These are phyloP conservation scores for Lepidocyrtinus sp. DNA, from an alignment of 2,888 invertebrate species.

Conservation along the genomic window DNA sequence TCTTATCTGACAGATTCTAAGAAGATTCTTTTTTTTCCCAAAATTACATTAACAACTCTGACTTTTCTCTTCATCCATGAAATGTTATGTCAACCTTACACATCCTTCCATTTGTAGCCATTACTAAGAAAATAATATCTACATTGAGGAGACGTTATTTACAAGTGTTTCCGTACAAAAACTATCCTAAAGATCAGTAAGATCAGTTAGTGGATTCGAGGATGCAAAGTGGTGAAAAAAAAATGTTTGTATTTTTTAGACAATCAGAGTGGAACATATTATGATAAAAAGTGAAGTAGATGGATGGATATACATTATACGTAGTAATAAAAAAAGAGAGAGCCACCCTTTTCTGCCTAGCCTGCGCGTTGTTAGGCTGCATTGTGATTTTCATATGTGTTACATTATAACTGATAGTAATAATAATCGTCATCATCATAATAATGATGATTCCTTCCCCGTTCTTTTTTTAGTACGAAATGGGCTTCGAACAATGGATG, in stretches of 20 bases:
- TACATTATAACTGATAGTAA: slow-evolving; percentile 23
- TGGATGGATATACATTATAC: slow-evolving; percentile 38
- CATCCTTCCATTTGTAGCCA: slow-evolving; percentile 1
- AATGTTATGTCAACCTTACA: slow-evolving; percentile 5
- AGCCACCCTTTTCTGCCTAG: slow-evolving; percentile 21
- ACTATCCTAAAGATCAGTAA: too few species aligned
- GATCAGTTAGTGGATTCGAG: too few species aligned
- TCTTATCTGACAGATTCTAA: slow-evolving; percentile 16
- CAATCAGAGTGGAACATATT: slow-evolving; percentile 58
- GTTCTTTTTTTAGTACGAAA: too few species aligned
- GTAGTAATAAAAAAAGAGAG: slow-evolving; percentile 6
- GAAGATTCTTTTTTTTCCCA: not conserved
- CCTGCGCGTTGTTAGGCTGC: not conserved
- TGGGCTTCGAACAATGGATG: slow-evolving; percentile 14
- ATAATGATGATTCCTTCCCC: not conserved
- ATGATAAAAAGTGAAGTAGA: slow-evolving; percentile 45
- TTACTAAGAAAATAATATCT: not conserved
- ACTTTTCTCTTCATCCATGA: not conserved
- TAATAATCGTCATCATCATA: slow-evolving; percentile 52
- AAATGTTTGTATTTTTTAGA: slow-evolving; percentile 5
- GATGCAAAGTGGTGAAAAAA: not conserved
- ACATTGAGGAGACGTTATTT: too few species aligned
- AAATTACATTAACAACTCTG: not conserved
- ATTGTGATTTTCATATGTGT: slow-evolving; percentile 19
- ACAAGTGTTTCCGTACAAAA: too few species aligned